Evolutionary conservation across 37 sponge, comb jelly and placozoan genomes (phyloP).

Genomic region (Bolinopsis microptera): DNA sequence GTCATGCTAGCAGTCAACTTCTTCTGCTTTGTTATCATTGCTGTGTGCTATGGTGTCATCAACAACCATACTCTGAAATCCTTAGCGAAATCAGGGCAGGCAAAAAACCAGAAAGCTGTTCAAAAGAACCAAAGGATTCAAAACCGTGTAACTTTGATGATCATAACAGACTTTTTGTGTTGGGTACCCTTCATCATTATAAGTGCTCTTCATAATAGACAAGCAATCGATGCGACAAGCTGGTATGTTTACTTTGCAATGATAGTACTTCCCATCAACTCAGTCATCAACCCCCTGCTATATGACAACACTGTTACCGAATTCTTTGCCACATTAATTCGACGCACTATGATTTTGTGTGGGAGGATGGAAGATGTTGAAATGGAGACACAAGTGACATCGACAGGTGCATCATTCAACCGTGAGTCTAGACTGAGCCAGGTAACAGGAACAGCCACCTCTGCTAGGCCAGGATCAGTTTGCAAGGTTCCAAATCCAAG

Average conservation of each 20-base stretch:
- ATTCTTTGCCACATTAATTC: background rate
- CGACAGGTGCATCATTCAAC: too few relatives aligned
- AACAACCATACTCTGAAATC: background rate
- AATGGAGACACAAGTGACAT: background rate
- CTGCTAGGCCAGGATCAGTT: background rate
- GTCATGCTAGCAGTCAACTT: background rate
- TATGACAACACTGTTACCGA: background rate
- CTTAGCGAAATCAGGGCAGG: background rate
- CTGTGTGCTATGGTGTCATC: background rate
- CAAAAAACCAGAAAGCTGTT: background rate
- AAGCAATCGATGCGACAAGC: conserved; percentile 12
- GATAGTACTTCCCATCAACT: conserved; percentile 6
- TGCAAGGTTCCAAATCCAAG: too few relatives aligned
- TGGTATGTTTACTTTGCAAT: conserved; percentile 2
- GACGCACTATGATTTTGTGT: background rate
- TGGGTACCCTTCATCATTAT: background rate
- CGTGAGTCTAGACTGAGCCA: too few relatives aligned
- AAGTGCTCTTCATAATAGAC: background rate
- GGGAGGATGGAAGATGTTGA: background rate
- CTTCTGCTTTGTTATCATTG: background rate
- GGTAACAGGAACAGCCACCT: background rate
- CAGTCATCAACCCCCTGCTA: conserved; percentile 31
- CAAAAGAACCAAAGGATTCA: background rate
- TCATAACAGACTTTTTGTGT: conserved; percentile 25
- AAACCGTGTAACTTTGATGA: background rate